phyloP scores from a whole-genome alignment of 2,113 vertebrate species.

The Lasiurus borealis region DNA sequence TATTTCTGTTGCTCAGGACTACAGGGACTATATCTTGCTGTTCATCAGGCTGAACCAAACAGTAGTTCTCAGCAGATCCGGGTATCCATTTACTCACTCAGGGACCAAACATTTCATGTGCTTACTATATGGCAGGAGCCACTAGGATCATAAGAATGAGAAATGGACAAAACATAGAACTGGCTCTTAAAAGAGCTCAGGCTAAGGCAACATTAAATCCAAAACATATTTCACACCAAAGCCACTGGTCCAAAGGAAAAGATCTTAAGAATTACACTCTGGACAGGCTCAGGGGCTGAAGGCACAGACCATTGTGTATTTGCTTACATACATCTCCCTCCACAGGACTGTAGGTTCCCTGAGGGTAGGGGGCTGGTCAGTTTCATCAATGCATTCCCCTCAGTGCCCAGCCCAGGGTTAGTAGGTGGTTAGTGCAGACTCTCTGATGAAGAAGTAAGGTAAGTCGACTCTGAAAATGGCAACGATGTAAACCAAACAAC shows the following conservation, averaged over 20 bases:
- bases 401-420: neutral
- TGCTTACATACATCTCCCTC: neutral
- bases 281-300: neutral
- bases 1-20: slow-evolving; percentile 15
- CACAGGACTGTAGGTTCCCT: neutral
- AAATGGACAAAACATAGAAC: neutral
- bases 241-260: neutral
- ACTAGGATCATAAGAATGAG: neutral
- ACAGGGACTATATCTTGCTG: neutral
- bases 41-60: neutral
- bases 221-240: neutral
- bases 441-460: neutral
- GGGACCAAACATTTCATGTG: neutral
- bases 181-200: neutral
- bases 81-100: neutral
- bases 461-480: neutral
- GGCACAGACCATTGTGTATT: neutral
- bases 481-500: neutral
- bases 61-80: neutral
- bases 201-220: neutral
- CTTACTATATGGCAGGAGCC: neutral
- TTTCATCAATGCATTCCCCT: neutral
- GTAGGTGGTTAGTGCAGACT: neutral
- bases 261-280: neutral
- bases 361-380: too few species aligned